Evolutionary conservation across 1,140 invertebrate genomes (phyloP).

Genomic region (Stegodyphus dumicola): DNA sequence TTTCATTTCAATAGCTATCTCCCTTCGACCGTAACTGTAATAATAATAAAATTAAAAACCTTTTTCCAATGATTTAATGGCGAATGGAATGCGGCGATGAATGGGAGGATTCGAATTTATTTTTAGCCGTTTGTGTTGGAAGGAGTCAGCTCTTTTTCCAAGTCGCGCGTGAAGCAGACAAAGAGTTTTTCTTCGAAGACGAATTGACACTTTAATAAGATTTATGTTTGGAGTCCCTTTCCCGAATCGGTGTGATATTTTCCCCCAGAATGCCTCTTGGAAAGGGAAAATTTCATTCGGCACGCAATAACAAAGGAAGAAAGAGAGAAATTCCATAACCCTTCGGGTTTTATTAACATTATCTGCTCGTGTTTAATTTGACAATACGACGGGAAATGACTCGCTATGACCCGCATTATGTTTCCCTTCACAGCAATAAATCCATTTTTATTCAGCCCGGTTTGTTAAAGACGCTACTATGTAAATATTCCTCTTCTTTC

Average conservation of each 20-base stretch:
- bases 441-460: constrained; percentile 53
- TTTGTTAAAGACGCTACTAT: constrained; percentile 55
- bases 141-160: constrained; percentile 20
- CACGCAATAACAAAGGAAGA: constrained; percentile 4
- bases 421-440: constrained; percentile 55
- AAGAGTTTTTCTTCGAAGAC: constrained; percentile 45
- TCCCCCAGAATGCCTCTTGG: constrained; percentile 48
- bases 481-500: constrained; percentile 48
- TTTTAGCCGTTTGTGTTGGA: constrained; percentile 41
- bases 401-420: constrained; percentile 50
- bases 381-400: constrained; percentile 42
- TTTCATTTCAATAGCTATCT: constrained; percentile 53
- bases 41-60: constrained; percentile 60
- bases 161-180: constrained; percentile 22
- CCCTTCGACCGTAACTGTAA: constrained; percentile 30
- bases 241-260: constrained; percentile 19
- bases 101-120: constrained; percentile 47
- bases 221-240: constrained; percentile 57
- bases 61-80: constrained; percentile 53
- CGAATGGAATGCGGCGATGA: constrained; percentile 24
- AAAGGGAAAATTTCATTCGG: constrained; percentile 16
- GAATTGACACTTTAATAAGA: constrained; percentile 61
- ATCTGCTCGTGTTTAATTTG: constrained; percentile 59
- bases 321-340: constrained; percentile 10
- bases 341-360: constrained; percentile 58